phyloP scores from a whole-genome alignment of 2,888 invertebrate species.

The Lordiphosa fenestrarum region DNA sequence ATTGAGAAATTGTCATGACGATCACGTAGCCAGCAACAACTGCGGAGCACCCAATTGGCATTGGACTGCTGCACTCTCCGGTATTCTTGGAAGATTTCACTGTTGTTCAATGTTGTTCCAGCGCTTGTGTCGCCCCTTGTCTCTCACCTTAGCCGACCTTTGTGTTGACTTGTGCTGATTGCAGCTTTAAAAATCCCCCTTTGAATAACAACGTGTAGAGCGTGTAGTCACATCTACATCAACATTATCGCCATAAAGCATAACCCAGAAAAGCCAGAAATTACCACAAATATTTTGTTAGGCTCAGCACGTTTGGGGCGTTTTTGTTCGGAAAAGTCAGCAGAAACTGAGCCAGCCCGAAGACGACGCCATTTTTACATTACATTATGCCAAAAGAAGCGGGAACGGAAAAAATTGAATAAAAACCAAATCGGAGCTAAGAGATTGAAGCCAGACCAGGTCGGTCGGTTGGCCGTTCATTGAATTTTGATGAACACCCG shows the following conservation, averaged over 20 bases:
- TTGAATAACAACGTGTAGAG: constrained; percentile 60
- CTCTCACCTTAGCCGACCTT: constrained; percentile 54
- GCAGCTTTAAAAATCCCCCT: constrained; percentile 50
- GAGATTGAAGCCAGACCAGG: background rate
- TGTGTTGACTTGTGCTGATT: constrained; percentile 69
- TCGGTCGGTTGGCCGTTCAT: constrained; percentile 35
- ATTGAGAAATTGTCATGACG: constrained; percentile 72
- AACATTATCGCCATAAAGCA: constrained; percentile 31
- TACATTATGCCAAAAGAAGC: constrained; percentile 39
- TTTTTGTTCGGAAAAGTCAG: constrained; percentile 25
- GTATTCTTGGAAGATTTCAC: constrained; percentile 44
- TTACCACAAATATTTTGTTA: constrained; percentile 52
- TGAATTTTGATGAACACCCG: constrained; percentile 72
- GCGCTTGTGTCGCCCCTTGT: constrained; percentile 2
- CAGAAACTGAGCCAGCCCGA: constrained; percentile 21
- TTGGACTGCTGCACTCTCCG: constrained; percentile 37
- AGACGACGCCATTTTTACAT: constrained; percentile 48
- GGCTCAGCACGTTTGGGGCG: constrained; percentile 66
- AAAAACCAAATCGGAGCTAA: background rate
- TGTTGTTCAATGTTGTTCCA: constrained; percentile 1
- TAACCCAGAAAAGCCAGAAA: constrained; percentile 17
- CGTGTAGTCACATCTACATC: constrained; percentile 57
- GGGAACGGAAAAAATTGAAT: constrained; percentile 12
- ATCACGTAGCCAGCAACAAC: constrained; percentile 61
- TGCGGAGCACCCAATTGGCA: constrained; percentile 49